phyloP scores from a whole-genome alignment of 2,888 invertebrate genomes.

The Ophraella communa region DNA sequence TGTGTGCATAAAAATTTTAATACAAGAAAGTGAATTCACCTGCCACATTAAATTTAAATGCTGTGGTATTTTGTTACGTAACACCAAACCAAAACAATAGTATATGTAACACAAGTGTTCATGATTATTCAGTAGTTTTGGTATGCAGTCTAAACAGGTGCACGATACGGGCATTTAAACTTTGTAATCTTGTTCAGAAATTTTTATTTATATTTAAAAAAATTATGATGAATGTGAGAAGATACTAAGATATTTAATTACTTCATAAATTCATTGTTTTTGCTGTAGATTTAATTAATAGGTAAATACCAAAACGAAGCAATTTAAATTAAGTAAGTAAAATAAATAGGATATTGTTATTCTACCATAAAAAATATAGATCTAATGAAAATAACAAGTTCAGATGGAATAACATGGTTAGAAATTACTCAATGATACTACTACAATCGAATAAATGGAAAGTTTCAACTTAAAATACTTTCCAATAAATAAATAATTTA shows the following conservation, averaged over 20 bases:
- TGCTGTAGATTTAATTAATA: no score
- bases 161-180: not conserved
- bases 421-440: not conserved
- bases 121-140: not conserved
- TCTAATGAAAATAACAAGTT: no score
- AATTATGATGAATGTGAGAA: not conserved
- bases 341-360: no score
- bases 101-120: not conserved
- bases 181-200: not conserved
- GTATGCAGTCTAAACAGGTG: not conserved
- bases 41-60: not conserved
- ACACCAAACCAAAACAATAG: not conserved
- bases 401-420: no score
- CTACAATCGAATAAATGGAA: not conserved
- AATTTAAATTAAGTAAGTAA: no score
- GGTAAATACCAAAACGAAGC: no score
- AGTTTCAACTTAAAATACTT: not conserved
- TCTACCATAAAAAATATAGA: no score
- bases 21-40: not conserved
- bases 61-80: not conserved
- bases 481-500: not conserved
- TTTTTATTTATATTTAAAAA: not conserved
- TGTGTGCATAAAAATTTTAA: not conserved
- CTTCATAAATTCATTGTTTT: no score
- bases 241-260: no score